Conservation (phyloP, 2,797 vertebrate genomes). For the Buphagus erythrorhynchus region DNA sequence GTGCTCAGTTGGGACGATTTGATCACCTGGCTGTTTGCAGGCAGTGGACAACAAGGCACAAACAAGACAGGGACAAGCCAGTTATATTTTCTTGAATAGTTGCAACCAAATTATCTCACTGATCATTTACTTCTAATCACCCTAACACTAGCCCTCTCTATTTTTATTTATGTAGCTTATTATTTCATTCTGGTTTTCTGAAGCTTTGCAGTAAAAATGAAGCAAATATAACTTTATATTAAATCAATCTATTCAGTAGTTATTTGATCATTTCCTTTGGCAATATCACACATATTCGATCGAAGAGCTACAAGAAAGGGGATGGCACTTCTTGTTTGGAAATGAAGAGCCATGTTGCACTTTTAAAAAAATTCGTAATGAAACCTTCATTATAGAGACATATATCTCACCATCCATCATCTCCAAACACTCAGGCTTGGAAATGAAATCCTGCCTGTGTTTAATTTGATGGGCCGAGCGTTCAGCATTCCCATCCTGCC, state of each 20-base stretch:
- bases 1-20: neutral
- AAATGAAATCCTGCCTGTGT: slow-evolving; percentile 47
- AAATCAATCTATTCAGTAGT: neutral
- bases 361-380: slow-evolving; percentile 35
- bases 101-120: neutral
- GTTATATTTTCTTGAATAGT: neutral
- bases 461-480: slow-evolving; percentile 23
- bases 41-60: neutral
- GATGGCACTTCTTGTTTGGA: slow-evolving; percentile 18
- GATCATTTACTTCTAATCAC: neutral
- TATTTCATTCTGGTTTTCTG: neutral
- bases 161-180: slow-evolving; percentile 2
- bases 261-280: slow-evolving; percentile 4
- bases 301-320: neutral
- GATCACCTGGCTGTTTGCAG: neutral
- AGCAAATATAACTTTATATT: slow-evolving; percentile 9
- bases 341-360: slow-evolving; percentile 43
- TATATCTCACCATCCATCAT: slow-evolving; percentile 65
- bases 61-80: neutral
- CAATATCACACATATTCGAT: neutral
- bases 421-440: slow-evolving; percentile 33
- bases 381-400: slow-evolving; percentile 66
- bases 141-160: neutral
- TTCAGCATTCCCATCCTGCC: neutral
- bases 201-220: neutral